These are phyloP conservation scores for Drosophila mojavensis DNA, from an alignment of 1,140 invertebrate species.

Conservation along the genomic window DNA sequence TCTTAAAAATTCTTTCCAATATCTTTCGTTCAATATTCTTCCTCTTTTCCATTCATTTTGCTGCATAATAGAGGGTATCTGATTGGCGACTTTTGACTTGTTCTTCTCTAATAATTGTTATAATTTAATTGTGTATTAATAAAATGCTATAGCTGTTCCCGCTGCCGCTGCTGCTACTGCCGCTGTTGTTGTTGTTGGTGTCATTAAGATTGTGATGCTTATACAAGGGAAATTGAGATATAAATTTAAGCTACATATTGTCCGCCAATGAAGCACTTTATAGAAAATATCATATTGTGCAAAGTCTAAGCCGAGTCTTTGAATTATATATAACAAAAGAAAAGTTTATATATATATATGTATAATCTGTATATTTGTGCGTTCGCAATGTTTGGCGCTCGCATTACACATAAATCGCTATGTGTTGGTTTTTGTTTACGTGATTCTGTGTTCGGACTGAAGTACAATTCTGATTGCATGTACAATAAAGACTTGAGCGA, in stretches of 20 bases:
- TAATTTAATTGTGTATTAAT: constrained; percentile 22
- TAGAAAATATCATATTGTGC: neutral
- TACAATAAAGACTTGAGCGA: constrained; percentile 26
- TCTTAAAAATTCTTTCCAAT: no score
- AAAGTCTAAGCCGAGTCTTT: constrained; percentile 2
- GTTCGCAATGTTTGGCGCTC: neutral
- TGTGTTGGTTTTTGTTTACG: constrained; percentile 16
- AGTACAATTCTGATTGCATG: constrained; percentile 8
- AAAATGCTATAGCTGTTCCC: constrained; percentile 12
- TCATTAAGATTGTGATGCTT: neutral
- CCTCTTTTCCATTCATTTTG: no score
- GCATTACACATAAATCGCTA: constrained; percentile 11
- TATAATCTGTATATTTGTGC: no score
- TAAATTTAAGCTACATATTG: constrained; percentile 2
- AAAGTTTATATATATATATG: neutral
- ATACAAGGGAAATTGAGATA: neutral
- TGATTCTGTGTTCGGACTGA: constrained; percentile 6
- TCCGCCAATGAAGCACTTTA: neutral
- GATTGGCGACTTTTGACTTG: neutral
- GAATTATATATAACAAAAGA: neutral
- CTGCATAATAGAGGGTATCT: constrained; percentile 1
- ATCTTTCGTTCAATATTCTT: no score
- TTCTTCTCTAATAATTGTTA: neutral
- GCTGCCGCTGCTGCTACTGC: neutral
- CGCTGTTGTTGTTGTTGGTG: neutral